A percentile compares a stretch with the other conserved stretches of the same genome.
These are phyloP conservation scores for Gracilinanus agilis DNA, from an alignment of 2,113 vertebrate genomes.

Conservation along the genomic window DNA sequence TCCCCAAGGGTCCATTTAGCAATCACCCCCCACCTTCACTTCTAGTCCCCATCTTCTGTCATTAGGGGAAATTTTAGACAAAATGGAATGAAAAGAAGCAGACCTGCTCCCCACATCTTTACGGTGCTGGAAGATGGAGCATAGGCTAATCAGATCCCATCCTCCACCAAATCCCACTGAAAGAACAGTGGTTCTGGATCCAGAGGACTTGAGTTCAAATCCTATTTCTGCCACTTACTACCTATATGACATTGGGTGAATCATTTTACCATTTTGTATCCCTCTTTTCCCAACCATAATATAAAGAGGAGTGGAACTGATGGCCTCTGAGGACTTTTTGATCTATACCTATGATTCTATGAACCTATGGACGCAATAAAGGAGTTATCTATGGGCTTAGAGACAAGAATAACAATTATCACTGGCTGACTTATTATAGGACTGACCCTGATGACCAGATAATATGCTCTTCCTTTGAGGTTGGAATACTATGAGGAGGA, in stretches of 20 bases:
- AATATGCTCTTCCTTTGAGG: not conserved
- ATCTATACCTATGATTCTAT: not conserved
- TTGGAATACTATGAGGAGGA: not conserved
- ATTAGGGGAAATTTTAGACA: constrained; percentile 35
- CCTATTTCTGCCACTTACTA: not conserved
- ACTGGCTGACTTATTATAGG: not conserved
- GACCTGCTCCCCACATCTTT: not conserved
- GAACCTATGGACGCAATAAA: not conserved
- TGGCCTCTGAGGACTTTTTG: not conserved
- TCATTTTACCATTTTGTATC: not conserved
- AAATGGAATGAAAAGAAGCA: constrained; percentile 26
- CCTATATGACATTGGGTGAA: not conserved
- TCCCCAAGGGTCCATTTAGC: constrained; percentile 45
- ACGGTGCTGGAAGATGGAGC: not conserved
- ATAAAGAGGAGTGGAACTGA: not conserved
- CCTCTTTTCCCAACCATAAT: not conserved
- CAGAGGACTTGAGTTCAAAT: not conserved
- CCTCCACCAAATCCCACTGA: not conserved
- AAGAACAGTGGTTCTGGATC: not conserved
- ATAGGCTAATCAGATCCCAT: not conserved
- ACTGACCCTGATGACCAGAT: not conserved
- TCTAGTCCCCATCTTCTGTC: not conserved
- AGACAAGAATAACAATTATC: not conserved
- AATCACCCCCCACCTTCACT: not conserved
- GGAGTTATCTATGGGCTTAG: not conserved